Evolutionary conservation across 2,797 vertebrate species (phyloP), one percentile per base, ranked within the genome.

Genomic region (Acanthiza pusilla): DNA sequence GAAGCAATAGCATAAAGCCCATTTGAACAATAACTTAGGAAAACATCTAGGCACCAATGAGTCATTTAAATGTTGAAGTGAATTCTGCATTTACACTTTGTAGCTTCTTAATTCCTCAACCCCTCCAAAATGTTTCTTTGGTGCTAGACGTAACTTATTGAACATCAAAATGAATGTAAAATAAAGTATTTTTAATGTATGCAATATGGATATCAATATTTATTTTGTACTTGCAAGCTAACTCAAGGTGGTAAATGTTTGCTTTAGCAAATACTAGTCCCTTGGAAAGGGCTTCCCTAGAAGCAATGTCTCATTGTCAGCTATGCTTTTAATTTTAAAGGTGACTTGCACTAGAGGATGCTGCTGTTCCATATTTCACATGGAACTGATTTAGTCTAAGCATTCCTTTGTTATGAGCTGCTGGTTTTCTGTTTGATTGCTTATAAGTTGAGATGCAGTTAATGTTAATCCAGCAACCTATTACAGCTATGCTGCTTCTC

Each of bases 111-210:
- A 85, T 84, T 96, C 95, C 91, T 96, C 93, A 96, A 71, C 83
- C 93, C 94, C 74, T 94, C 80, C 72, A 91, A 93, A 92, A 91
- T 74, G 81, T 92, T 96, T 95, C 67, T 93, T 96, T 96, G 97
- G 96, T 97, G 97, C 97, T 97, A 97, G 94, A 82, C 40, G 2
- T 97, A 97, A 96, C 88, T 97, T 96, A 96, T 96, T 97, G 94
- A 96, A 96, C 93, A 96, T 94, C 94, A 66, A 82, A 95, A 96
- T 96, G 94, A 96, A 96, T 97, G 96, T 97, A 97, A 97, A 97
- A 96, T 97, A 96, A 97, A 95, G 68, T 96, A 96, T 96, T 97
- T 96, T 97, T 95, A 96, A 94, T 94, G 93, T 97, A 96, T 96
- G 96, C 89, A 91, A 94, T 86, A 94, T 85, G 91, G 90, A 87